A percentile compares a stretch with the other conserved stretches of the same genome.
Evolutionary conservation across 30 jellyfish, hydroid and myxozoan species (phyloP).

Genomic region (Cassiopea andromeda): DNA sequence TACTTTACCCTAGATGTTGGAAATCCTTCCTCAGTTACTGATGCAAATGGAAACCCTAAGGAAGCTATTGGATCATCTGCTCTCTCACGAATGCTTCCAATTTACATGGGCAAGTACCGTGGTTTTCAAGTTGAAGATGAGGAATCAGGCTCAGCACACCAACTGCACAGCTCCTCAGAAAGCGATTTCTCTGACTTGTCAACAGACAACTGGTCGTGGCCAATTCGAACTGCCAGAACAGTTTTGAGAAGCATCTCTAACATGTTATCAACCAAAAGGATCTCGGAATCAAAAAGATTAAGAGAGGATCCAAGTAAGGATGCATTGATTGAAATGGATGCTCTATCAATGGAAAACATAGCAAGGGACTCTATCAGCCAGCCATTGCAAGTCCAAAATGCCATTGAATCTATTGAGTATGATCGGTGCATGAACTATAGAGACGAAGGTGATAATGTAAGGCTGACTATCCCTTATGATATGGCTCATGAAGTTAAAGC

Average conservation of each 20-base stretch:
- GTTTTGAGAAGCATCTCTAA: background rate
- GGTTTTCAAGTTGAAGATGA: background rate
- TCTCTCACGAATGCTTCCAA: background rate
- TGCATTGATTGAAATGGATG: background rate
- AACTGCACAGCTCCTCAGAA: background rate
- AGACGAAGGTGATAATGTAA: background rate
- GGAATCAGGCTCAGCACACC: background rate
- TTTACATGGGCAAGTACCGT: too few relatives aligned
- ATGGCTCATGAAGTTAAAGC: background rate
- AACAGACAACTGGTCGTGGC: background rate
- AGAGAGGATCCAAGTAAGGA: background rate
- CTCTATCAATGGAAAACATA: background rate
- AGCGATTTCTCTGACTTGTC: background rate
- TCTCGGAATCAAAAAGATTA: background rate
- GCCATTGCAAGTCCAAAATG: background rate
- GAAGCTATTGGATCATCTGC: background rate
- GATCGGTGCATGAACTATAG: background rate
- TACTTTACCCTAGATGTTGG: background rate
- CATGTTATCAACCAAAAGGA: background rate
- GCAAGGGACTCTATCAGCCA: background rate
- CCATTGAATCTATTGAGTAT: background rate
- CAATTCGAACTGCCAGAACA: background rate
- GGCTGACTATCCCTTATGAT: background rate
- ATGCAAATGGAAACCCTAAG: background rate
- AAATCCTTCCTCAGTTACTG: background rate